These are phyloP conservation scores for Cotesia congregata DNA, from an alignment of 2,888 invertebrate species.

Conservation along the genomic window DNA sequence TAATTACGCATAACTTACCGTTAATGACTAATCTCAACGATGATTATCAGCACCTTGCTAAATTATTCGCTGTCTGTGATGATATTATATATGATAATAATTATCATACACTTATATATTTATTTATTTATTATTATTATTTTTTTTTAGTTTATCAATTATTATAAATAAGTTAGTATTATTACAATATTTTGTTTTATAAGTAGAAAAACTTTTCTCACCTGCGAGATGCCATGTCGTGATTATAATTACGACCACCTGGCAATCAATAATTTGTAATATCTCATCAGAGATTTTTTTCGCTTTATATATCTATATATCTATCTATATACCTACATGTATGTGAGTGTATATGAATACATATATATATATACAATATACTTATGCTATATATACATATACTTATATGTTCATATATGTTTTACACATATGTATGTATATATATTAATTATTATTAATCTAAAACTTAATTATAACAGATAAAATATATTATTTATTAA, in stretches of 20 bases:
- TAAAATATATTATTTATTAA: background rate
- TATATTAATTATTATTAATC: conserved; percentile 1
- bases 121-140: conserved; percentile 20
- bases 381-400: no score
- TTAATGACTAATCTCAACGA: conserved; percentile 49
- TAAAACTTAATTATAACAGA: conserved; percentile 33
- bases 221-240: conserved; percentile 69
- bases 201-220: conserved; percentile 60
- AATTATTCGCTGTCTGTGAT: conserved; percentile 54
- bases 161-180: conserved; percentile 27
- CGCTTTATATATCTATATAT: background rate
- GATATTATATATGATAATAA: conserved; percentile 39
- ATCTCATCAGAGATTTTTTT: conserved; percentile 42
- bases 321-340: background rate
- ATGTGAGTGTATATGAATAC: background rate
- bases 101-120: conserved; percentile 48
- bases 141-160: conserved; percentile 30
- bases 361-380: background rate
- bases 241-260: conserved; percentile 58
- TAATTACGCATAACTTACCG: conserved; percentile 51
- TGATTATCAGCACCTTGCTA: conserved; percentile 46
- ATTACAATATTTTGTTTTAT: conserved; percentile 47
- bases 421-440: background rate
- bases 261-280: conserved; percentile 61
- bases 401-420: no score